Evolutionary conservation across 2,888 invertebrate genomes (phyloP).

Genomic region (Sinhomidia bicolor): DNA sequence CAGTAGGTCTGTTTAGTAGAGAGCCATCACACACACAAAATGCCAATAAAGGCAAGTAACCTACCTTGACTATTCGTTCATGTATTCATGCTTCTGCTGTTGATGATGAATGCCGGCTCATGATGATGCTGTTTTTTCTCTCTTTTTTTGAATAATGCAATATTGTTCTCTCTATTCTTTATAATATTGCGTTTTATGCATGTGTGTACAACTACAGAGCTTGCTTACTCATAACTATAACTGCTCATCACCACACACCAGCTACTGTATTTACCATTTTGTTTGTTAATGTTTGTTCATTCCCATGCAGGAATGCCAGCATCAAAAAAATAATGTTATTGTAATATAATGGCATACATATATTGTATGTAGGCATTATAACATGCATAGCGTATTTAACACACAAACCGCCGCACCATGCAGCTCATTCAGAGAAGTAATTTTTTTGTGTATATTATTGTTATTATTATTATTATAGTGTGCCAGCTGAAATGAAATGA

Average conservation of each 20-base stretch:
- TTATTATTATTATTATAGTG: conserved; percentile 21
- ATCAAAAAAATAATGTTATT: conserved; percentile 34
- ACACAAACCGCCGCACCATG: conserved; percentile 30
- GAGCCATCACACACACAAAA: conserved; percentile 54
- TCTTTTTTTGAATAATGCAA: conserved; percentile 35
- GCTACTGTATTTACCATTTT: conserved; percentile 44
- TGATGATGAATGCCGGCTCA: conserved; percentile 52
- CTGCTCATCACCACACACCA: conserved; percentile 21
- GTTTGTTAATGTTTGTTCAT: conserved; percentile 36
- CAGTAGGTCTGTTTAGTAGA: conserved; percentile 44
- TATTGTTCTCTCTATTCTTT: conserved; percentile 53
- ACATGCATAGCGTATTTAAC: background rate
- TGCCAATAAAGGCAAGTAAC: conserved; percentile 56
- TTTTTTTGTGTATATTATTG: background rate
- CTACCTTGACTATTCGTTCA: conserved; percentile 61
- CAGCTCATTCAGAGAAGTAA: background rate
- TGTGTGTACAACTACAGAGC: background rate
- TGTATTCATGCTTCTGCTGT: conserved; percentile 18
- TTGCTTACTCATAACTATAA: background rate
- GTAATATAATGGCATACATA: conserved; percentile 32
- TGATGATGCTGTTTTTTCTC: conserved; percentile 44
- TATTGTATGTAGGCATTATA: background rate
- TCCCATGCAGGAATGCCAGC: conserved; percentile 37
- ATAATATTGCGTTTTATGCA: background rate
- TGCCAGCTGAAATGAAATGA: conserved; percentile 36